Percentiles rank a stretch among this genome's conserved stretches.
These are phyloP conservation scores for Prionailurus bengalensis DNA, from an alignment of 2,113 vertebrate species.

Conservation along the genomic window DNA sequence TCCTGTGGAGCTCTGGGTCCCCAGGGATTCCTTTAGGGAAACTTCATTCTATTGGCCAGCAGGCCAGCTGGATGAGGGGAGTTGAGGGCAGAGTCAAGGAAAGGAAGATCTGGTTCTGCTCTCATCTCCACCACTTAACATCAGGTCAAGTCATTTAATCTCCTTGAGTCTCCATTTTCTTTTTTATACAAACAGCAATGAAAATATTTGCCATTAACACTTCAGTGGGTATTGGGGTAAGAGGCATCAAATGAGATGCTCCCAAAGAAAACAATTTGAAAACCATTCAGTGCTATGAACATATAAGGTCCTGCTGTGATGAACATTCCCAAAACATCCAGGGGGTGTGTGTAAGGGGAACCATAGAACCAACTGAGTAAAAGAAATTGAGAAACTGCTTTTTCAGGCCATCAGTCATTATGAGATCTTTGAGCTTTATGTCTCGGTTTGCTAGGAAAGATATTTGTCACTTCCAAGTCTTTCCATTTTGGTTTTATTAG, in stretches of 20 bases:
- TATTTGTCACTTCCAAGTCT: background rate
- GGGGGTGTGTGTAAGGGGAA: background rate
- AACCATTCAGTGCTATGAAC: background rate
- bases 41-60: background rate
- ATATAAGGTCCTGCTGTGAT: background rate
- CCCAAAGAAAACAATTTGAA: background rate
- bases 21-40: background rate
- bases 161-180: background rate
- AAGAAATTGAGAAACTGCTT: background rate
- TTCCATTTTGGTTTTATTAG: constrained; percentile 57
- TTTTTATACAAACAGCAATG: background rate
- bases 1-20: background rate
- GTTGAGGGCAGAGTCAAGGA: background rate
- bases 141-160: background rate
- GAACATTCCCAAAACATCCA: background rate
- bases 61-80: background rate
- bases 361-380: background rate
- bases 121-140: background rate
- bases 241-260: background rate
- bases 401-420: background rate
- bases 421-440: background rate
- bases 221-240: background rate
- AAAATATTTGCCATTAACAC: background rate
- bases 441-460: background rate
- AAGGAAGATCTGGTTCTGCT: background rate